Evolutionary conservation across 2,888 invertebrate species (phyloP).

Genomic region (Pachymerium ferrugineum): DNA sequence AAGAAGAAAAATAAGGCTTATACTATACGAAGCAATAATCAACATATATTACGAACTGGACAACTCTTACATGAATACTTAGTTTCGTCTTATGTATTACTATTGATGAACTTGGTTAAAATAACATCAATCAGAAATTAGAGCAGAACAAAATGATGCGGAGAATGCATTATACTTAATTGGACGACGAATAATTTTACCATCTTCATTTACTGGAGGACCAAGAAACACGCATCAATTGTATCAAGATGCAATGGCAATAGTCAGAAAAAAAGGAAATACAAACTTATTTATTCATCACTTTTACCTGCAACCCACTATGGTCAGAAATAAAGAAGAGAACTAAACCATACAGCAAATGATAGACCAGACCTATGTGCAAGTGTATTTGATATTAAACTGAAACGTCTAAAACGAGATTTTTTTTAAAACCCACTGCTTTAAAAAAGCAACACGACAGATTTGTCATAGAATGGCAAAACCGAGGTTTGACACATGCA

Average conservation of each 20-base stretch:
- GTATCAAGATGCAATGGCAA: constrained; percentile 49
- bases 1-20: too few relatives aligned
- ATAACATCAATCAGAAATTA: too few relatives aligned
- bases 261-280: constrained; percentile 47
- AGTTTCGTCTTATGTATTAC: too few relatives aligned
- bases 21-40: too few relatives aligned
- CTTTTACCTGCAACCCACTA: constrained; percentile 48
- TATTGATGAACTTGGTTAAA: too few relatives aligned
- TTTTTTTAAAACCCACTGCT: too few relatives aligned
- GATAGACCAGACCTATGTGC: constrained; percentile 46
- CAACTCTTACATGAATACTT: too few relatives aligned
- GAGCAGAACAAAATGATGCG: neutral
- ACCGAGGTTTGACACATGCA: too few relatives aligned
- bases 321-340: constrained; percentile 47
- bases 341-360: constrained; percentile 40
- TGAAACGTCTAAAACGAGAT: too few relatives aligned
- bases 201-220: constrained; percentile 44
- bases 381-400: constrained; percentile 44
- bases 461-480: too few relatives aligned
- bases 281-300: constrained; percentile 49
- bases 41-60: too few relatives aligned
- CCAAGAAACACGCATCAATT: constrained; percentile 45
- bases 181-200: constrained; percentile 41
- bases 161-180: neutral
- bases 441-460: too few relatives aligned